Evolutionary conservation across 2,113 vertebrate species (phyloP).

Genomic region (Caracal caracal): DNA sequence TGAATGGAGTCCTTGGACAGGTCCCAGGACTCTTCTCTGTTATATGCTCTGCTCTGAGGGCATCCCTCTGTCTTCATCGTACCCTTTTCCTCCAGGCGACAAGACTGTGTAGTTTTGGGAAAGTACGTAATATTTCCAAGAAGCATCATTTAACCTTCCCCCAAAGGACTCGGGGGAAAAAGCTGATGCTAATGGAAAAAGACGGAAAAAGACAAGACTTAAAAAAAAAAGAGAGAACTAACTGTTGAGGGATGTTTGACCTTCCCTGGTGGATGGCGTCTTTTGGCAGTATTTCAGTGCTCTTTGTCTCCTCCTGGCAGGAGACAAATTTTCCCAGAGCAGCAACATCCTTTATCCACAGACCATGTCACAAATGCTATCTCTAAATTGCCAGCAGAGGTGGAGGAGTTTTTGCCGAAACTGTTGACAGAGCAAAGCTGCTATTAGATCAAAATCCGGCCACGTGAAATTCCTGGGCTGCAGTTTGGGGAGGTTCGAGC

Average conservation of each 20-base stretch:
- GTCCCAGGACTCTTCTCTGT: not conserved
- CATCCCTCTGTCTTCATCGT: not conserved
- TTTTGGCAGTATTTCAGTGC: not conserved
- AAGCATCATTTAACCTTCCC: constrained; percentile 42
- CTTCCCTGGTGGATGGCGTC: constrained; percentile 15
- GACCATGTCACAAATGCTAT: constrained; percentile 30
- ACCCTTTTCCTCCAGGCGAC: not conserved
- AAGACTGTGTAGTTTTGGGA: not conserved
- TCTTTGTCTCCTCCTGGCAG: constrained; percentile 49
- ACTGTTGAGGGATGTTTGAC: not conserved
- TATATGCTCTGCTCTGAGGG: not conserved
- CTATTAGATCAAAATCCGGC: not conserved
- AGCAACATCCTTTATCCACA: constrained; percentile 44
- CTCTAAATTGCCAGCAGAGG: constrained; percentile 34
- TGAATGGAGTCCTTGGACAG: not conserved
- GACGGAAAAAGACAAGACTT: constrained; percentile 18
- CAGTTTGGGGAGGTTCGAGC: not conserved
- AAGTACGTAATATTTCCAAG: not conserved
- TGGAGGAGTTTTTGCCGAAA: constrained; percentile 14
- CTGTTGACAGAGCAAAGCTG: constrained; percentile 50
- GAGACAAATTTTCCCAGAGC: constrained; percentile 30
- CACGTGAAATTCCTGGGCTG: not conserved
- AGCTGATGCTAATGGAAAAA: not conserved
- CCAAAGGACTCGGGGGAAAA: not conserved
- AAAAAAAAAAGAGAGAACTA: not conserved